A percentile compares a stretch with the other conserved stretches of the same genome.
Conservation (phyloP, 92 coral and sea anemone genomes). For the Parazoanthus atlanticus region DNA sequence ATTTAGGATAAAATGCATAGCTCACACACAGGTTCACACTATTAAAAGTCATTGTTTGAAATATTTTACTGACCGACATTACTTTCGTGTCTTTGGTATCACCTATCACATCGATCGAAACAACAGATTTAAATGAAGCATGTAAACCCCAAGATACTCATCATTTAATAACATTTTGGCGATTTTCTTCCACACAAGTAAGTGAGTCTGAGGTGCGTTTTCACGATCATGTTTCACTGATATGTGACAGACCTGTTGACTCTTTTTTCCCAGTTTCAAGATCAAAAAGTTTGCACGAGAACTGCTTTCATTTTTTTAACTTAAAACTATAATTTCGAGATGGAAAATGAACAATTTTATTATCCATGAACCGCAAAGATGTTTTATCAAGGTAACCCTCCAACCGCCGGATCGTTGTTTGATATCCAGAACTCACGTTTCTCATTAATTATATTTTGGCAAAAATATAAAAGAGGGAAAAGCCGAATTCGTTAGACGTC, state of each 20-base stretch:
- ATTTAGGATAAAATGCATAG: background rate
- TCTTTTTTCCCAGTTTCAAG: too few species aligned
- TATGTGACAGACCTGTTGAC: too few species aligned
- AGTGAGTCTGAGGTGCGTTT: too few species aligned
- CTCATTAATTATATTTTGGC: background rate
- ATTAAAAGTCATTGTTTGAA: slow-evolving; percentile 1
- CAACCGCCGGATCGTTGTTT: background rate
- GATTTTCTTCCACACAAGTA: too few species aligned
- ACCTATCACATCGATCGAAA: background rate
- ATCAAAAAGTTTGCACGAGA: too few species aligned
- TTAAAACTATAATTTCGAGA: too few species aligned
- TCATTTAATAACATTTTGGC: too few species aligned
- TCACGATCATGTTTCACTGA: too few species aligned
- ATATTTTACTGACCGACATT: background rate
- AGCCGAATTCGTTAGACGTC: background rate
- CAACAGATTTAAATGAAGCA: background rate
- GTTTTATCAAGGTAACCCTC: too few species aligned
- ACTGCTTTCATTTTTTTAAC: too few species aligned
- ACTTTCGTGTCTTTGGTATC: background rate
- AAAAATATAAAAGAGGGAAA: background rate
- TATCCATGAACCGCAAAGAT: too few species aligned
- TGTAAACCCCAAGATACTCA: background rate
- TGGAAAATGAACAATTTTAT: too few species aligned
- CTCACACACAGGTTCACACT: background rate
- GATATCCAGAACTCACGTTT: background rate